Conservation (phyloP, 2,797 vertebrate genomes). For the Euthynnus affinis region DNA sequence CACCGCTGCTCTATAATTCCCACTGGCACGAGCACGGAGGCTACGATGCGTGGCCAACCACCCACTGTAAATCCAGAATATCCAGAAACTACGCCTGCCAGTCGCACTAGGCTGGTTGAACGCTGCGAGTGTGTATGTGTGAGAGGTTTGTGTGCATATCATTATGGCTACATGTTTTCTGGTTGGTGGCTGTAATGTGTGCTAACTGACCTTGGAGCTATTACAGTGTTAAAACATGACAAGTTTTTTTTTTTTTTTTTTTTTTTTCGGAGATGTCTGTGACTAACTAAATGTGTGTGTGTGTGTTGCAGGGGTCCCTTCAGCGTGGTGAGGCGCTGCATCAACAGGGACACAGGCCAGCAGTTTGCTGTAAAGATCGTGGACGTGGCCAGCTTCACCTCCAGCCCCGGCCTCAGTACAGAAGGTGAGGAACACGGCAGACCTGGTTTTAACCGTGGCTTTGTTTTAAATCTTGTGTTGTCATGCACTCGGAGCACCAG, state of each 20-base stretch:
- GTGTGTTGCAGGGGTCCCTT: slow-evolving; percentile 93
- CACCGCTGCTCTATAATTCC: slow-evolving; percentile 77
- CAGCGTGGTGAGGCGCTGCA: slow-evolving; percentile 98
- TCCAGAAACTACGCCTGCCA: slow-evolving; percentile 33
- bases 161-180: slow-evolving; percentile 28
- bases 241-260: slow-evolving; percentile 16
- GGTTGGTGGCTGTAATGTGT: background rate
- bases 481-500: slow-evolving; percentile 26
- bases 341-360: slow-evolving; percentile 99
- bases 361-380: slow-evolving; percentile 99
- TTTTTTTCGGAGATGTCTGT: slow-evolving; percentile 13
- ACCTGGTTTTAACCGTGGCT: slow-evolving; percentile 8
- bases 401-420: slow-evolving; percentile 99
- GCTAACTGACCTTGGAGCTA: background rate
- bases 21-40: slow-evolving; percentile 54
- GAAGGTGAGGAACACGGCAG: slow-evolving; percentile 88
- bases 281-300: slow-evolving; percentile 28
- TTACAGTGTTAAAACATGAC: slow-evolving; percentile 13
- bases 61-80: slow-evolving; percentile 54
- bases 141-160: background rate
- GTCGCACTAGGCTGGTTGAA: slow-evolving; percentile 9
- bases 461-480: slow-evolving; percentile 10
- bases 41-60: slow-evolving; percentile 52
- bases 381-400: slow-evolving; percentile 99
- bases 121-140: background rate